Conservation (phyloP, 2,113 vertebrate genomes). For the Cyphomyrus discorhynchus region DNA sequence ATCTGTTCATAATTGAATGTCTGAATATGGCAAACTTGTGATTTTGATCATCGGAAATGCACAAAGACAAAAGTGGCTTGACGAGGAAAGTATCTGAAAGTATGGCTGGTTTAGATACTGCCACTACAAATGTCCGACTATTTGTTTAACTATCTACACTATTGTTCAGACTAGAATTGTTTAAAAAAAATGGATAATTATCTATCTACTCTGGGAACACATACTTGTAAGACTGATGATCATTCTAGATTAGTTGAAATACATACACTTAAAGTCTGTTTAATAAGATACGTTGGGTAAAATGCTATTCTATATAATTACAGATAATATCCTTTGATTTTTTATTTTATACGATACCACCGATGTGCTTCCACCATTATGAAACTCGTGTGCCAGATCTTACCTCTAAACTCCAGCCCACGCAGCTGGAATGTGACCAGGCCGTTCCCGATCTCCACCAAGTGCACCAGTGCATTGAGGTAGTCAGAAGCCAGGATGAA, state of each 20-base stretch:
- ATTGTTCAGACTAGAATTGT: not conserved
- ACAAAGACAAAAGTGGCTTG: not conserved
- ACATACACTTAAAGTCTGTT: not conserved
- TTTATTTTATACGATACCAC: not conserved
- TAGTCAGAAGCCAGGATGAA: slow-evolving; percentile 88
- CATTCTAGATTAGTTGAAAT: not conserved
- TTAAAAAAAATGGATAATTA: not conserved
- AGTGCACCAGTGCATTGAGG: slow-evolving; percentile 83
- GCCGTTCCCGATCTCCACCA: slow-evolving; percentile 82
- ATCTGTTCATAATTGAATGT: not conserved
- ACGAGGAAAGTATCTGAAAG: not conserved
- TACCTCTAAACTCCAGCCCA: slow-evolving; percentile 83
- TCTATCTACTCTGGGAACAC: not conserved
- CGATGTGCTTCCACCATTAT: not conserved
- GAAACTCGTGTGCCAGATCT: not conserved
- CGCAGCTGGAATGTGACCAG: slow-evolving; percentile 81
- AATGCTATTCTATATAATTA: not conserved
- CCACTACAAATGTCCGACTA: not conserved
- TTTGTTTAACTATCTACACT: not conserved
- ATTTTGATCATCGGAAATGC: not conserved
- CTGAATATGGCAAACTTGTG: not conserved
- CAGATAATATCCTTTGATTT: not conserved
- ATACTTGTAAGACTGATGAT: not conserved
- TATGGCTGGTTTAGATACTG: not conserved
- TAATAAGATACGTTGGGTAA: not conserved